These are phyloP conservation scores for Semaprochilodus insignis DNA, from an alignment of 2,797 vertebrate species.

Conservation along the genomic window DNA sequence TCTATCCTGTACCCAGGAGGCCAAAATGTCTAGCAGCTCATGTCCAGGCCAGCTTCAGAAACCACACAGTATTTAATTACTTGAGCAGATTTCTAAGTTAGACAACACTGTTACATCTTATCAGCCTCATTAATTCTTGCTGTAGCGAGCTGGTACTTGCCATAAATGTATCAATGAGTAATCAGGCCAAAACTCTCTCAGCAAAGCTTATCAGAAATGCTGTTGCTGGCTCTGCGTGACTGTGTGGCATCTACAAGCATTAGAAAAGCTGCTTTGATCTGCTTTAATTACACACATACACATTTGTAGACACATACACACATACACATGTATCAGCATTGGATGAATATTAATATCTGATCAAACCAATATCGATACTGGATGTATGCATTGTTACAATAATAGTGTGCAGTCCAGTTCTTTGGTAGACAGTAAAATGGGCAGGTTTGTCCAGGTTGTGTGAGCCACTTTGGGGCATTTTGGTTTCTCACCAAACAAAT, in stretches of 20 bases:
- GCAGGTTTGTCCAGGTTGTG: too few relatives aligned
- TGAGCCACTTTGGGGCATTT: too few relatives aligned
- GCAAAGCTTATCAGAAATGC: constrained; percentile 18
- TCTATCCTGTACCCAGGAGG: constrained; percentile 1
- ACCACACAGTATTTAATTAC: constrained; percentile 21
- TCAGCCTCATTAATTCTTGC: background rate
- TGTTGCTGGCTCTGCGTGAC: constrained; percentile 11
- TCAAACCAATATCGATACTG: too few relatives aligned
- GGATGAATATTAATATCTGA: too few relatives aligned
- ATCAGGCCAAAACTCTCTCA: background rate
- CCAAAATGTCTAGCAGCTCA: constrained; percentile 18
- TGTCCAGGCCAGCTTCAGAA: constrained; percentile 18
- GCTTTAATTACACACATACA: too few relatives aligned
- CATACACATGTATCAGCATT: too few relatives aligned
- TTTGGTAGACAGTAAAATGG: too few relatives aligned
- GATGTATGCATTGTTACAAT: too few relatives aligned
- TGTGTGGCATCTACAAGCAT: constrained; percentile 46
- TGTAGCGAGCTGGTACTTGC: background rate
- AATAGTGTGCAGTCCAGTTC: too few relatives aligned
- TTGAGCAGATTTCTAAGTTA: background rate
- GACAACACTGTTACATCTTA: constrained; percentile 6
- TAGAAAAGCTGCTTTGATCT: constrained; percentile 41
- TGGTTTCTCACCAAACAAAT: too few relatives aligned
- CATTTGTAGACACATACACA: too few relatives aligned
- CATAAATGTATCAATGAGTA: constrained; percentile 1